Base-by-base conservation (phyloP, 2,113 vertebrate species). In the Bolborhynchus lineola region DNA sequence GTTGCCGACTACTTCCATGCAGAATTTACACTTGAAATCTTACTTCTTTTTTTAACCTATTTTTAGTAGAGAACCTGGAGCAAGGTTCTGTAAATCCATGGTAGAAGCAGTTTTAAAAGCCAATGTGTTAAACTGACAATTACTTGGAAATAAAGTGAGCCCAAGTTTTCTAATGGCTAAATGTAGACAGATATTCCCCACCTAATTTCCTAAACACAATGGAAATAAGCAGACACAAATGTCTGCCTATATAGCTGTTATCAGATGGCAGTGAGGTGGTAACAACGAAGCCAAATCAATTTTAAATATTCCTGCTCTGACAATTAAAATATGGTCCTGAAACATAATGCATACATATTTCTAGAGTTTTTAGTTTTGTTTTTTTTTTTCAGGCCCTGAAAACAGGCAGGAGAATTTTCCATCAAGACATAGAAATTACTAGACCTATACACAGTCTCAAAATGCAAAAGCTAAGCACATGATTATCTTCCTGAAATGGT, bases 191-290 rank as follows among this genome's bases (percentile, higher is more conserved):
- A 63, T 64, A 79, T 60, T 87, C 26, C 39, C 41, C 81, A 90
- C 85, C 92, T 70, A 80, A 67, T 82, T 93, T n/a, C 53, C 87
- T 59, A 95, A 92, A 90, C 33, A 70, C 25, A 92, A 67, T 26
- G 91, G 57, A 50, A 67, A 94, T 4, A 33, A 91, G 39, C 46
- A 78, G 20, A 83, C 29, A 9, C 20, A 46, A 71, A 72, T 42
- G 39, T 31, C 19, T 79, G 70, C 69, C 57, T 69, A 11, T 57
- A 55, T 31, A 62, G 21, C 21, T 76, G 52, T 62, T 89, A 41
- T 93, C 44, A 52, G 21, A 83, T n/a, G n/a, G 7, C 39, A 92
- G 25, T 46, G 46, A 85, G n/a, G 28, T 79, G 35, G 16, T 46
- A 85, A 79, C 10, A 72, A 64, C 35, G 90, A 91, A 92, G 57